Conservation (phyloP, 2,113 vertebrate species). For the Ageneiosus marmoratus region DNA sequence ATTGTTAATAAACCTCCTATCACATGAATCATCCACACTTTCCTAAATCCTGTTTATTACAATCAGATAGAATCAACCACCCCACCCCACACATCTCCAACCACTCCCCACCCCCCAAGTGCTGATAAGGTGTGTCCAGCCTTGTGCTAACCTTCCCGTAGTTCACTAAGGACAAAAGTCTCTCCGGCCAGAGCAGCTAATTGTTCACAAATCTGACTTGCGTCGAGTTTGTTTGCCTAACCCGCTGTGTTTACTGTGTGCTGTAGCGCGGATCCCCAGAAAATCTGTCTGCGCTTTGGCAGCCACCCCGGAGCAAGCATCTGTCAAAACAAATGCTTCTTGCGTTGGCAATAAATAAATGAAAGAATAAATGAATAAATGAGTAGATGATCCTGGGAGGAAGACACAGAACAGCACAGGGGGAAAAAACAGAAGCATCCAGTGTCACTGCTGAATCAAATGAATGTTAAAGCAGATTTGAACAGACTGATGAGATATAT, state of each 20-base stretch:
- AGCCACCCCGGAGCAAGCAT: constrained; percentile 56
- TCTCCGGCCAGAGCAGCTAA: constrained; percentile 37
- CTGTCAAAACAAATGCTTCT: constrained; percentile 62
- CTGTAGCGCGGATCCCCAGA: constrained; percentile 44
- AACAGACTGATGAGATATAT: neutral
- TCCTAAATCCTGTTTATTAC: neutral
- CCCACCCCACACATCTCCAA: neutral
- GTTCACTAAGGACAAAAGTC: constrained; percentile 22
- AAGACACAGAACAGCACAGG: constrained; percentile 25
- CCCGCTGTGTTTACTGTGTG: constrained; percentile 48
- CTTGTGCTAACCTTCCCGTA: neutral
- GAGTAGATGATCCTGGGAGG: constrained; percentile 42
- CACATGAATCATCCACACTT: neutral
- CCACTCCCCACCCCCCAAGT: neutral
- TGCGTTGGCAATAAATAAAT: constrained; percentile 59
- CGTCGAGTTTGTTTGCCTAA: constrained; percentile 49
- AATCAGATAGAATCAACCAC: neutral
- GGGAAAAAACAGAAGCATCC: constrained; percentile 11
- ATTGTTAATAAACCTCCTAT: neutral
- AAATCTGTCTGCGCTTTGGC: constrained; percentile 58
- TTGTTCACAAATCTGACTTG: constrained; percentile 49
- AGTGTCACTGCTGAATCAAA: constrained; percentile 22
- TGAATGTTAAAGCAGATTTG: constrained; percentile 26
- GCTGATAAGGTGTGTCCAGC: neutral
- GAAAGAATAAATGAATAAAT: constrained; percentile 56